Evolutionary conservation across 2,888 invertebrate species (phyloP), one percentile per base, ranked within the genome.

Genomic region (Neoitamus cyanurus): DNA sequence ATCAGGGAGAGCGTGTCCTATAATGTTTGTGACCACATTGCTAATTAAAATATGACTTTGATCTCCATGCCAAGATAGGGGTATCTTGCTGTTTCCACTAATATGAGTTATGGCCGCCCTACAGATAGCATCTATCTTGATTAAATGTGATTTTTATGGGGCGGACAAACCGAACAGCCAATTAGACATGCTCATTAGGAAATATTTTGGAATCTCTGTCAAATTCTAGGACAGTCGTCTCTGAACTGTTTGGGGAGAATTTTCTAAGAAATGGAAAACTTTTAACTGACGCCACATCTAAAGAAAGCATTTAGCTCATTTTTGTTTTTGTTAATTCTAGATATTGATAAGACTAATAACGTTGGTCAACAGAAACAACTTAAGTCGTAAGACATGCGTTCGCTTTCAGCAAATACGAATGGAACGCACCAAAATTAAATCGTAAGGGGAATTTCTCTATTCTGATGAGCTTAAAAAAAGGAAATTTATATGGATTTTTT

Each of bases 11-110:
- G 42, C 46, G 42, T 46, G 42, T 36, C 42, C 46, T 42, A 77
- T 77, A 77, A 77, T 42, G 20, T 28, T 30, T 25, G 30, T 15
- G 28, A 5, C 25, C 20, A 30, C 36, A 77, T 77, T 77, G 20
- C 46, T 77, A 37, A 77, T 77, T 77, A 28, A 46, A 77, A 7
- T 77, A 77, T 77, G 37, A 77, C 77, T 77, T 77, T 77, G 77
- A 77, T 77, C 13, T 77, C 46, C 28, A 77, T 42, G 25, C 46
- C 7, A 11, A 46, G 77, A 77, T 77, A 77, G 34, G 25, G 25
- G 9, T 31, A 31, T 30, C 70, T 70, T 30, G 30, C 70, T 70
- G 58, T 25, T 58, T 58, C 58, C 25, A 48, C 20, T 58, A 58
- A 58, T 58, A 58, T 58, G 58, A 58, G 58, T 58, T 58, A 58